Evolutionary conservation across 2,888 invertebrate genomes (phyloP).

Genomic region (Sialis lutaria): DNA sequence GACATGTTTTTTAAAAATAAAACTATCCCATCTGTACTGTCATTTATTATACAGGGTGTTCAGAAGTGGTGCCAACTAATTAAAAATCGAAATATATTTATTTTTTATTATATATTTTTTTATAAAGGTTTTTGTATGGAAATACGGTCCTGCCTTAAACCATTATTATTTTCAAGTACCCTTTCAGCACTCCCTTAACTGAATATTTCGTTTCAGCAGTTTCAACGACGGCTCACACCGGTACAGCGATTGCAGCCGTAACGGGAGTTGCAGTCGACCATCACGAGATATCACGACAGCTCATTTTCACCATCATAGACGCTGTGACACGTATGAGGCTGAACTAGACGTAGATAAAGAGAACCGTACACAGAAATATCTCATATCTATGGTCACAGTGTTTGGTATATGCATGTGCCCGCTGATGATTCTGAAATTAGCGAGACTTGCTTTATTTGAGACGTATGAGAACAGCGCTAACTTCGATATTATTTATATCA

Average conservation of each 20-base stretch:
- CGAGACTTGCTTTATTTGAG: conserved; percentile 43
- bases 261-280: neutral
- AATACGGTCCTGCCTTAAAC: too few species aligned
- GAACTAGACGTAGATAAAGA: conserved; percentile 40
- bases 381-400: conserved; percentile 44
- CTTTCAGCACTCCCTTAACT: too few species aligned
- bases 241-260: conserved; percentile 1
- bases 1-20: too few species aligned
- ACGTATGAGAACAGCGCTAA: conserved; percentile 49
- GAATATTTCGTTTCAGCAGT: neutral
- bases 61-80: too few species aligned
- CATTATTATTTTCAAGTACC: too few species aligned
- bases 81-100: too few species aligned
- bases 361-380: conserved; percentile 46
- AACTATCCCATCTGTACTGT: too few species aligned
- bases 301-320: conserved; percentile 13
- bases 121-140: too few species aligned
- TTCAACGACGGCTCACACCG: neutral
- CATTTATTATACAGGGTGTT: too few species aligned
- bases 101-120: too few species aligned
- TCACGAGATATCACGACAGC: conserved; percentile 4
- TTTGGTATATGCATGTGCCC: conserved; percentile 51
- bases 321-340: conserved; percentile 32
- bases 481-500: conserved; percentile 47
- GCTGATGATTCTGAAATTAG: conserved; percentile 39